phyloP scores from a whole-genome alignment of 2,797 vertebrate species.

The Syngnathus rostellatus region DNA sequence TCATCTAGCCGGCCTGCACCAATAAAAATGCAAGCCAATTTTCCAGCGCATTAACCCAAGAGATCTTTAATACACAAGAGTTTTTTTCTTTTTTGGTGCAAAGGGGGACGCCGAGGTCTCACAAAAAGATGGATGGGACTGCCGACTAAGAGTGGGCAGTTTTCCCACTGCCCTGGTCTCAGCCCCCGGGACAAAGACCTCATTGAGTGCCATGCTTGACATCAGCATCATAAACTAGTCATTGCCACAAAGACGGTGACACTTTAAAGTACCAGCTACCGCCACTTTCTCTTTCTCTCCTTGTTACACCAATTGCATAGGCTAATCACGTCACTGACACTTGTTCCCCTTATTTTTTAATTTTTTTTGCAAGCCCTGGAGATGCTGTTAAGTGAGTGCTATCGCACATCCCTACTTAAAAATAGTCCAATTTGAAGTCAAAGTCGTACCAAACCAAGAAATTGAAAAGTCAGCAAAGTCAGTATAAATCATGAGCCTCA shows the following conservation, averaged over 20 bases:
- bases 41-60: conserved; percentile 99
- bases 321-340: conserved; percentile 74
- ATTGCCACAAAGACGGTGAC: conserved; percentile 92
- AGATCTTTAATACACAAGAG: conserved; percentile 89
- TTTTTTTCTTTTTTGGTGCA: conserved; percentile 53
- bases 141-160: conserved; percentile 88
- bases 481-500: too few relatives aligned
- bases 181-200: conserved; percentile 92
- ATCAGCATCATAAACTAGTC: conserved; percentile 99
- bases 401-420: too few relatives aligned
- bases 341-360: conserved; percentile 51
- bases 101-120: conserved; percentile 75
- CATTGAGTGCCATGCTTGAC: conserved; percentile 98
- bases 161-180: conserved; percentile 96
- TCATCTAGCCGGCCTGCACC: conserved; percentile 85
- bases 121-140: conserved; percentile 93
- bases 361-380: conserved; percentile 41
- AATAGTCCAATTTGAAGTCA: too few relatives aligned
- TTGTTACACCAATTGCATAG: conserved; percentile 73
- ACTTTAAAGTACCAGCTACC: conserved; percentile 92
- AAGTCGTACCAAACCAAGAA: not conserved
- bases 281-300: conserved; percentile 74
- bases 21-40: conserved; percentile 99
- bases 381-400: conserved; percentile 61
- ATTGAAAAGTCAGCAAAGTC: too few relatives aligned